Percentiles rank a stretch among this genome's conserved stretches.
These are phyloP conservation scores for Petromus typicus DNA, from an alignment of 2,113 vertebrate species.

Conservation along the genomic window DNA sequence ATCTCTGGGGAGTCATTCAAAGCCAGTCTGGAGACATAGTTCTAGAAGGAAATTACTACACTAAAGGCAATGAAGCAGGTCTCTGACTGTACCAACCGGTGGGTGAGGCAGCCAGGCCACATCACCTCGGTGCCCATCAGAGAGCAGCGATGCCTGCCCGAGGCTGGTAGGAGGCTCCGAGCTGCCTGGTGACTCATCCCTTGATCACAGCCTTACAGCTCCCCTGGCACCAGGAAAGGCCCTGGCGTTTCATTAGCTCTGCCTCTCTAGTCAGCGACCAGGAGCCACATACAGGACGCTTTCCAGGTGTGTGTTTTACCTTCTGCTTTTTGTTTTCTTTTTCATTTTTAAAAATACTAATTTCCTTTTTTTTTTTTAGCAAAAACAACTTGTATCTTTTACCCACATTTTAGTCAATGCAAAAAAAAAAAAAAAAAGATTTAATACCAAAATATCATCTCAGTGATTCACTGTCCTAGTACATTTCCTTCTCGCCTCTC, in stretches of 20 bases:
- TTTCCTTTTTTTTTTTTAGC: neutral
- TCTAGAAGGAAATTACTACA: neutral
- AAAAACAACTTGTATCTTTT: neutral
- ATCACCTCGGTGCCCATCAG: neutral
- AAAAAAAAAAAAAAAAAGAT: neutral
- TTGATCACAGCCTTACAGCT: neutral
- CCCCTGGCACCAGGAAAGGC: constrained; percentile 27
- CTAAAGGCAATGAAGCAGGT: neutral
- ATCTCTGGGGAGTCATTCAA: neutral
- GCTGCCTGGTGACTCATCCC: neutral
- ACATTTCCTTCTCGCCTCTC: neutral
- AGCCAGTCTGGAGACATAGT: neutral
- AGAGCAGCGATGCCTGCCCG: neutral
- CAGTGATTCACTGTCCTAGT: neutral
- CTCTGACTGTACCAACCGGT: neutral
- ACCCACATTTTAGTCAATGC: neutral
- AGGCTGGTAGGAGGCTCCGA: neutral
- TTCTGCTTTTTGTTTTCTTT: neutral
- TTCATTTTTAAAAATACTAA: neutral
- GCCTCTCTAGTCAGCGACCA: neutral
- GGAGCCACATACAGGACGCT: neutral
- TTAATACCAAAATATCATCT: neutral
- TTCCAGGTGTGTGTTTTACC: neutral
- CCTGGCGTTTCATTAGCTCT: constrained; percentile 32
- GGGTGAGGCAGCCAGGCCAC: neutral